Base-by-base conservation (phyloP, 1,140 invertebrate species). In the Psilanteris sp. region DNA sequence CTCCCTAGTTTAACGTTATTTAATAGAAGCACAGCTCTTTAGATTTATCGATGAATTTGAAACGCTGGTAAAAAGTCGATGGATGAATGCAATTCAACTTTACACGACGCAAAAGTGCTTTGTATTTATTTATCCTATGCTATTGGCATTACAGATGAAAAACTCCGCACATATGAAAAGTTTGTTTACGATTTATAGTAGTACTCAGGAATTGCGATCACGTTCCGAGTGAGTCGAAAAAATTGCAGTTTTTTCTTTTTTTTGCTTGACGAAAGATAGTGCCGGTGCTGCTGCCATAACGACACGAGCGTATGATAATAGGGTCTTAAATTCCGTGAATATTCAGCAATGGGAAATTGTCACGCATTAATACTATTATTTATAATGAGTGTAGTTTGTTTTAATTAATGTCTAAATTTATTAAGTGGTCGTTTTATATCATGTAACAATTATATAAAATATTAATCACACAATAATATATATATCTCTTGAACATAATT, bases 241-340 rank as follows among this genome's bases (percentile, higher is more conserved):
- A n/a, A n/a, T n/a, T n/a, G n/a, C n/a, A n/a, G n/a, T 4, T 10
- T 44, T 22, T 8, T 1, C 13, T 10, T 11, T 29, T 29, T 44
- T 20, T 13, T 15, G 0, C 10, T 13, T 10, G 31, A 13, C 22
- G 37, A 57, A 57, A 57, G 32, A 57, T 57, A 43, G 52, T 20
- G 9, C 29, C 34, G 27, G 18, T 59, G 54, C 54, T 36, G 16
- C 20, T 59, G 39, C 20, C 39, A 29, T 24, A 1, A 7, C 3
- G 18, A n/a, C n/a, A n/a, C n/a, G n/a, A n/a, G n/a, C n/a, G n/a
- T 44, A 59, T 59, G 54, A 59, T 44, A 59, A 59, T 59, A 36
- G 39, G 54, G 29, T 27, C 39, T 18, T 46, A 32, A 59, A 59
- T 59, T 46, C 8, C 29, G 11, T 34, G 26, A 59, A 44, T 44